Percentiles rank a stretch among this genome's conserved stretches.
phyloP scores from a whole-genome alignment of 2,888 invertebrate species.

The Incurvaria masculella region DNA sequence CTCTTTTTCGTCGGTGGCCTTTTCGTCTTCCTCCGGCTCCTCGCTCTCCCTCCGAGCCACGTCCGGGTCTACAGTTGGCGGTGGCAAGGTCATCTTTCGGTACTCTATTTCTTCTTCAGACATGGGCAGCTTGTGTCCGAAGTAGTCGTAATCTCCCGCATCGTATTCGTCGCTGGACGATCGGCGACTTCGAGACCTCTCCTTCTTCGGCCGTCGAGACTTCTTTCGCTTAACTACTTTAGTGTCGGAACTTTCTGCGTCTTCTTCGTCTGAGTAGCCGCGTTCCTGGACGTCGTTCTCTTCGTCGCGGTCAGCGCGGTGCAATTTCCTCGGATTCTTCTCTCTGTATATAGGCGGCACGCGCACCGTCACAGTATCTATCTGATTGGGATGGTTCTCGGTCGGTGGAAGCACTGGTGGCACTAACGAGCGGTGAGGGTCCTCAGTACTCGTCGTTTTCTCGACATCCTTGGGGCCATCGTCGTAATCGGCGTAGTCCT shows the following conservation, averaged over 20 bases:
- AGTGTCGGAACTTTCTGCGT: slow-evolving; percentile 13
- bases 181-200: slow-evolving; percentile 6
- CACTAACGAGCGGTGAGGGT: slow-evolving; percentile 34
- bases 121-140: slow-evolving; percentile 32
- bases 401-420: slow-evolving; percentile 48
- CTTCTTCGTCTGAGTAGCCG: too few relatives aligned
- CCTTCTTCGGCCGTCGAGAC: slow-evolving; percentile 6
- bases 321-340: slow-evolving; percentile 41
- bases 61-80: slow-evolving; percentile 29
- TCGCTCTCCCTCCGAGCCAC: slow-evolving; percentile 22
- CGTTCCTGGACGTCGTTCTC: slow-evolving; percentile 16
- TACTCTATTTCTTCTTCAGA: slow-evolving; percentile 37
- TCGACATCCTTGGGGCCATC: slow-evolving; percentile 31
- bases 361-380: slow-evolving; percentile 49
- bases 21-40: slow-evolving; percentile 18
- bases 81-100: slow-evolving; percentile 29
- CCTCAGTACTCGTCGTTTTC: slow-evolving; percentile 43
- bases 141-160: slow-evolving; percentile 31
- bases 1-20: slow-evolving; percentile 22
- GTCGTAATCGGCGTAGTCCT: slow-evolving; percentile 23
- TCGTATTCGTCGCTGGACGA: neutral
- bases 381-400: slow-evolving; percentile 47
- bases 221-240: slow-evolving; percentile 1
- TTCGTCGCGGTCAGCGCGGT: slow-evolving; percentile 30
- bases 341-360: slow-evolving; percentile 49